Conservation (phyloP, 2,797 vertebrate genomes). For the Echiichthys vipera region DNA sequence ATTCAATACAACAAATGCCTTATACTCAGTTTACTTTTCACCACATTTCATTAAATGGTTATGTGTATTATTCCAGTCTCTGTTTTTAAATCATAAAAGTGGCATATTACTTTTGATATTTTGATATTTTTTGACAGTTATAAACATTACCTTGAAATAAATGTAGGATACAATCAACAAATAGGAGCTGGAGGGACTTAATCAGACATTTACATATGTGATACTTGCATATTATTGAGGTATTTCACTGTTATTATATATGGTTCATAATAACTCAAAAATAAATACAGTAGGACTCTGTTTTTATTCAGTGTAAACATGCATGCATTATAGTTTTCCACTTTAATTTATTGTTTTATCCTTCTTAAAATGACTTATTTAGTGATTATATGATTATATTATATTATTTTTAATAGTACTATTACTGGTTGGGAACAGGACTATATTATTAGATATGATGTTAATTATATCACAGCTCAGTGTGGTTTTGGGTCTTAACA, state of each 20-base stretch:
- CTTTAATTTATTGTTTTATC: background rate
- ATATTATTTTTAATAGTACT: background rate
- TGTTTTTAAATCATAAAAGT: background rate
- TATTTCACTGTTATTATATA: too few species aligned
- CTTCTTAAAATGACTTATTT: background rate
- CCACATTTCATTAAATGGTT: background rate
- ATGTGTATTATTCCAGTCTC: background rate
- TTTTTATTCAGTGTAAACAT: background rate
- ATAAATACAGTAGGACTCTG: too few species aligned
- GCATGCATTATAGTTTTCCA: background rate
- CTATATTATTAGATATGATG: background rate
- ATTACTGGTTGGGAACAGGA: background rate
- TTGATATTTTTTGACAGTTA: background rate
- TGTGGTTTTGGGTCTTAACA: background rate
- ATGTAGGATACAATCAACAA: background rate
- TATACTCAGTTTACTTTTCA: background rate
- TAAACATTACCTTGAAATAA: background rate
- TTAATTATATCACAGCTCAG: slow-evolving; percentile 23
- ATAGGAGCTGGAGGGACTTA: background rate
- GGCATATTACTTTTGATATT: rapidly evolving
- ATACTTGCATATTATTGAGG: background rate
- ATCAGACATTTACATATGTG: background rate
- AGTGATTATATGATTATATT: background rate
- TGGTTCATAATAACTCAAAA: too few species aligned
- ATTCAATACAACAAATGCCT: background rate